Evolutionary conservation across 2,797 vertebrate genomes (phyloP), one percentile per base, ranked within the genome.

Genomic region (Phoeniculus purpureus): DNA sequence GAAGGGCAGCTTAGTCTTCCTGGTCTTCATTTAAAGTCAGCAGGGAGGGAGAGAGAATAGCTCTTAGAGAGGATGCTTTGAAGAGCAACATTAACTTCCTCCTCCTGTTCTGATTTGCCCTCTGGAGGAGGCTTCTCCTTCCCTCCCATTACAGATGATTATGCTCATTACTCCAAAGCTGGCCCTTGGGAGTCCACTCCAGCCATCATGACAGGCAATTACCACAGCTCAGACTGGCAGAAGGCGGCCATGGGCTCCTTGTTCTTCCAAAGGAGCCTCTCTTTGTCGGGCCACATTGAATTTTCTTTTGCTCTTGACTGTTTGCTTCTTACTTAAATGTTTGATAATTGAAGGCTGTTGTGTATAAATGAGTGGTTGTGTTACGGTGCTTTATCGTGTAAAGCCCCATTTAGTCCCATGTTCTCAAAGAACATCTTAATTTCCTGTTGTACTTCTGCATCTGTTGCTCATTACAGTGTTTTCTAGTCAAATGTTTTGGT

Each of bases 321-420:
- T 87, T 82, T 76, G 54, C 27, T 20, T 86, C 40, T 88, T 84
- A 21, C 65, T 87, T 72, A 78, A 60, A 47, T 80, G 58, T 85
- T 86, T 74, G 59, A 60, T 90, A 79, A 77, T 84, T 73, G 84
- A 89, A 90, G 78, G 52, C 45, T 85, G 50, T 79, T 81, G 27
- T 52, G 27, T 70, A 71, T 84, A 88, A 92, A 83, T 77, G 60
- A 88, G 43, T 1, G 5, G 64, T 67, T 91, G 18, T 81, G 55
- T 90, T 70, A 77, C 70, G 45, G 51, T 86, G 85, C 59, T 85
- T 87, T 88, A 68, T 81, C 94, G 47, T 9, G 2, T 55, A 76
- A 93, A 86, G 45, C 54, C 60, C 45, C 47, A 48, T 90, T 93
- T 83, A 70, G 81, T 86, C 52, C 54, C 58, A 21, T 1, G 3